These are phyloP conservation scores for Mobula hypostoma DNA, from an alignment of 2,113 vertebrate genomes.

Conservation along the genomic window DNA sequence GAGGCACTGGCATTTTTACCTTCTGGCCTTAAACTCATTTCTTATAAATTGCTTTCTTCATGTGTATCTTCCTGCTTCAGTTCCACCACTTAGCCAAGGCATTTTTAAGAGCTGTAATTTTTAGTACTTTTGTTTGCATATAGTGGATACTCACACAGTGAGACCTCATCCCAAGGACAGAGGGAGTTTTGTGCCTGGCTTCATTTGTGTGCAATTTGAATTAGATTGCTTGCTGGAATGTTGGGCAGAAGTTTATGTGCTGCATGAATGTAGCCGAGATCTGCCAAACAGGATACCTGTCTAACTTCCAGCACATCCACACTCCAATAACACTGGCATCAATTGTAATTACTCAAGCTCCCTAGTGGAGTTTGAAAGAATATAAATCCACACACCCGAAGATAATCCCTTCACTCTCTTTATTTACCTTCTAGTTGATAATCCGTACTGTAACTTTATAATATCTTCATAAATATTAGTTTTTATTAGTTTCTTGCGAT, in stretches of 20 bases:
- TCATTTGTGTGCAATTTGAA: background rate
- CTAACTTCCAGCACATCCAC: background rate
- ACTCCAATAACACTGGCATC: background rate
- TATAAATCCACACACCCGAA: background rate
- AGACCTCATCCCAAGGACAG: background rate
- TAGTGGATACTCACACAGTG: background rate
- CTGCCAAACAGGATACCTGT: background rate
- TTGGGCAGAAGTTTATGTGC: background rate
- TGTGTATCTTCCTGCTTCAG: background rate
- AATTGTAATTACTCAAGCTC: background rate
- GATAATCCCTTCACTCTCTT: too few species aligned
- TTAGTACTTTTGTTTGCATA: background rate
- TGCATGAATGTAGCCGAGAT: background rate
- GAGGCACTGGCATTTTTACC: background rate
- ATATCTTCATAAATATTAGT: background rate
- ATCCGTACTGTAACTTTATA: background rate
- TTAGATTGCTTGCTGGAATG: background rate
- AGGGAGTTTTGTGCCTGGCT: background rate
- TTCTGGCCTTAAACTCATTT: background rate
- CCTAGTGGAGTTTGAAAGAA: background rate
- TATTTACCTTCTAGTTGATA: background rate
- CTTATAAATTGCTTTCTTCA: background rate
- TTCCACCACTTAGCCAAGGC: background rate
- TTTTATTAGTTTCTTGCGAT: background rate
- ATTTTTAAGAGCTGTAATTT: background rate